These are phyloP conservation scores for Phalera bucephala DNA, from an alignment of 2,888 invertebrate genomes.

Conservation along the genomic window DNA sequence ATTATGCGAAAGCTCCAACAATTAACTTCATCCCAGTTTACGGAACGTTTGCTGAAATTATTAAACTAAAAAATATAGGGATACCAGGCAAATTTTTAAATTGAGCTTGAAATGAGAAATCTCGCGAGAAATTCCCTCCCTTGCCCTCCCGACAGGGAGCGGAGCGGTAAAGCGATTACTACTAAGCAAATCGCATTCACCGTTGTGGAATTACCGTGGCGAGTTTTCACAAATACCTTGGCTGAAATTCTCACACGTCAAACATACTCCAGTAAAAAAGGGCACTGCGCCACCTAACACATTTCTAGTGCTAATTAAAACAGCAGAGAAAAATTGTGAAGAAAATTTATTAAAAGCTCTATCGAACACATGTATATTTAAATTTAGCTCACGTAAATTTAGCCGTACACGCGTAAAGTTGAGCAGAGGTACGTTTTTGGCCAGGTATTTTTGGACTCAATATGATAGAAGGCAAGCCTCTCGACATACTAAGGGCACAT, in stretches of 20 bases:
- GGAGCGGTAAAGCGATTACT: conserved; percentile 63
- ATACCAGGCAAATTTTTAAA: conserved; percentile 60
- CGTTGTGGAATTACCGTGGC: conserved; percentile 45
- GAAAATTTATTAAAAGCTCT: too few relatives aligned
- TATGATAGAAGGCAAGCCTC: too few relatives aligned
- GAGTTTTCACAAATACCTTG: conserved; percentile 41
- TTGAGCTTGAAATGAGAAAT: conserved; percentile 74
- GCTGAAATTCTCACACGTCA: conserved; percentile 35
- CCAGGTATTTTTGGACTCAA: too few relatives aligned
- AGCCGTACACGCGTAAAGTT: too few relatives aligned
- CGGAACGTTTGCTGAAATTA: conserved; percentile 25
- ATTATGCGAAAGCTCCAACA: not conserved
- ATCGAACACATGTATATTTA: too few relatives aligned
- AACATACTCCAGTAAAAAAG: conserved; percentile 6
- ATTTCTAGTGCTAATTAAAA: too few relatives aligned
- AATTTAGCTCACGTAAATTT: too few relatives aligned
- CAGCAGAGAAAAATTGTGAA: too few relatives aligned
- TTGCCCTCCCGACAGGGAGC: conserved; percentile 44
- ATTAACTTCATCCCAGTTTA: conserved; percentile 11
- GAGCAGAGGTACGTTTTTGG: too few relatives aligned
- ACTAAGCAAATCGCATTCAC: conserved; percentile 70
- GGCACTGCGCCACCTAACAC: too few relatives aligned
- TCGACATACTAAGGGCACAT: too few relatives aligned
- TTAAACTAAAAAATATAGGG: conserved; percentile 34
- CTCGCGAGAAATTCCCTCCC: conserved; percentile 51